Evolutionary conservation across 1,140 invertebrate species (phyloP).

Genomic region (Lerema accius): DNA sequence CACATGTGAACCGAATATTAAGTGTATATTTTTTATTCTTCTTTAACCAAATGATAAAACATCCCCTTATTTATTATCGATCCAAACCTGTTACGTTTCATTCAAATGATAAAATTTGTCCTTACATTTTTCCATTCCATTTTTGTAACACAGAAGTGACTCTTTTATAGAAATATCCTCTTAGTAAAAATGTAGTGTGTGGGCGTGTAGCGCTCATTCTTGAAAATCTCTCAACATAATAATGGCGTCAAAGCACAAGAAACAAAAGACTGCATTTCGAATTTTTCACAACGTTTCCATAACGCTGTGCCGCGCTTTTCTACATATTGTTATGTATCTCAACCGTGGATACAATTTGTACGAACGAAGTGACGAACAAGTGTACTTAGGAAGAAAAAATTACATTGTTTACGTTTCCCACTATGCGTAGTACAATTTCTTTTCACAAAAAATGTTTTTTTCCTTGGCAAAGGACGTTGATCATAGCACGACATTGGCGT

Average conservation of each 20-base stretch:
- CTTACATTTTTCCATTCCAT: too few relatives aligned
- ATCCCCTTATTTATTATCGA: too few relatives aligned
- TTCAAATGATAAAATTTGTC: too few relatives aligned
- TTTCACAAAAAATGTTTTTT: constrained; percentile 23
- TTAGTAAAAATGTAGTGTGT: constrained; percentile 7
- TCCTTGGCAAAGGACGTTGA: constrained; percentile 14
- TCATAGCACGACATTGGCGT: constrained; percentile 6
- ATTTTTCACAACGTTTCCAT: background rate
- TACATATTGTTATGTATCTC: background rate
- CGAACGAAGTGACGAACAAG: constrained; percentile 20
- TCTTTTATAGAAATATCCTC: background rate
- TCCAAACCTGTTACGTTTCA: too few relatives aligned
- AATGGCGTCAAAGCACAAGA: background rate
- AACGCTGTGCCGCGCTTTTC: constrained; percentile 1
- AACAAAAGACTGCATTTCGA: constrained; percentile 23
- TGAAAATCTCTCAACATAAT: constrained; percentile 19
- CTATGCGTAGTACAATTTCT: constrained; percentile 3
- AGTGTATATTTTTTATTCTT: too few relatives aligned
- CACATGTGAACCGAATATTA: constrained; percentile 1
- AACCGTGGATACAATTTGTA: constrained; percentile 17
- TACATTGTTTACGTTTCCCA: constrained; percentile 18
- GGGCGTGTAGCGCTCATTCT: background rate
- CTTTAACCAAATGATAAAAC: too few relatives aligned
- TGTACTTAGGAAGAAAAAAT: constrained; percentile 22
- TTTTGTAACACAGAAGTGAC: too few relatives aligned